phyloP scores from a whole-genome alignment of 2,797 vertebrate genomes.

The Centropyge bicolor region DNA sequence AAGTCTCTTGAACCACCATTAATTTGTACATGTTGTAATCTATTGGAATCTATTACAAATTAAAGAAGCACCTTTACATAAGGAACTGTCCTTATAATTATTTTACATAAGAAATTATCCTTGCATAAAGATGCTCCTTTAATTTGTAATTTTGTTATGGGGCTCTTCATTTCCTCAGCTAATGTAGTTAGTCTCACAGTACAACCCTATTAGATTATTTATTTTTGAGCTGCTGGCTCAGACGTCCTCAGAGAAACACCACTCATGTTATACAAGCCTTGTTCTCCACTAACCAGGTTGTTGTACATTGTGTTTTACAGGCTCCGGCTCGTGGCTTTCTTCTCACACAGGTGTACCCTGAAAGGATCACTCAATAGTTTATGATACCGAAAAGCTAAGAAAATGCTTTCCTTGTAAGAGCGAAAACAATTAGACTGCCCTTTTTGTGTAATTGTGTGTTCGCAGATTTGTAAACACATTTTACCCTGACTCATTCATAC shows the following conservation, averaged over 20 bases:
- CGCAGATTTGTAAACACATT: slow-evolving; percentile 50
- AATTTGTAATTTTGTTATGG: slow-evolving; percentile 47
- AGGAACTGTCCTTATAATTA: background rate
- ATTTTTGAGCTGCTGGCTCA: slow-evolving; percentile 59
- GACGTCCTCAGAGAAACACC: slow-evolving; percentile 68
- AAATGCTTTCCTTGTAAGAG: background rate
- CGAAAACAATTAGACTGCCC: slow-evolving; percentile 42
- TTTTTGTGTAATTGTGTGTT: slow-evolving; percentile 40
- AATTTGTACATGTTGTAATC: slow-evolving; percentile 30
- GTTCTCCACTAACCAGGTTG: slow-evolving; percentile 68
- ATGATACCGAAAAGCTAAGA: slow-evolving; percentile 18
- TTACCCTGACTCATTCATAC: slow-evolving; percentile 51
- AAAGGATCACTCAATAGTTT: slow-evolving; percentile 30
- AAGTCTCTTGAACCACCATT: background rate
- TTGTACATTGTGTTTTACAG: slow-evolving; percentile 68
- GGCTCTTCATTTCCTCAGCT: slow-evolving; percentile 46
- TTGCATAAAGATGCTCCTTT: slow-evolving; percentile 33
- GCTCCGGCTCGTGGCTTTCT: slow-evolving; percentile 23
- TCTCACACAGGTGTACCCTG: slow-evolving; percentile 11
- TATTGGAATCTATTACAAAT: slow-evolving; percentile 4
- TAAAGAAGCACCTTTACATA: background rate
- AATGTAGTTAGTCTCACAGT: slow-evolving; percentile 47
- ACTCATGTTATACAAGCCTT: slow-evolving; percentile 73
- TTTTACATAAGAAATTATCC: background rate
- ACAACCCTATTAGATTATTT: slow-evolving; percentile 69